Percentiles rank a stretch among this genome's conserved stretches.
Conservation (phyloP, 2,113 vertebrate species). For the Syngnathus floridae region DNA sequence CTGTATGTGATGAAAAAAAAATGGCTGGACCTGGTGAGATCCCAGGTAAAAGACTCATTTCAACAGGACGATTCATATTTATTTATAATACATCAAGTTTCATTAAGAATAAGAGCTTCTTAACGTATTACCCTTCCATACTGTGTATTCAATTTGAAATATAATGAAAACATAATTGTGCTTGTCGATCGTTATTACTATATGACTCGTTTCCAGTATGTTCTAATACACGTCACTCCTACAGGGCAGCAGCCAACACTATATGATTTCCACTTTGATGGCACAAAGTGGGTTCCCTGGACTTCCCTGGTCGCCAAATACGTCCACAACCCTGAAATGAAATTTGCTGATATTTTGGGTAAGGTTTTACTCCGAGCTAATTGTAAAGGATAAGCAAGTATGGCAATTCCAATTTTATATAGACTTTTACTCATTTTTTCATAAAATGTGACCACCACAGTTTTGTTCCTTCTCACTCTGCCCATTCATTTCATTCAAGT, state of each 20-base stretch:
- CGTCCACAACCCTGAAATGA: constrained; percentile 70
- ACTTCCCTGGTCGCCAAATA: constrained; percentile 80
- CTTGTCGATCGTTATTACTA: too few relatives aligned
- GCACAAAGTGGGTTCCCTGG: constrained; percentile 82
- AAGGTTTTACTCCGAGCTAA: constrained; percentile 11
- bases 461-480: background rate
- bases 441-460: background rate
- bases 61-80: background rate
- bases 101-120: background rate
- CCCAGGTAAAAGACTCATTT: constrained; percentile 75
- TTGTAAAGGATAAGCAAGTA: background rate
- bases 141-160: background rate
- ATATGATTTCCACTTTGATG: constrained; percentile 91
- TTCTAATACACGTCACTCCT: constrained; percentile 18
- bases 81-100: background rate
- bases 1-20: constrained; percentile 56
- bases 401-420: background rate
- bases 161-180: background rate
- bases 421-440: background rate
- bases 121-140: too few relatives aligned
- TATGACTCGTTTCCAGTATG: background rate
- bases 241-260: constrained; percentile 83
- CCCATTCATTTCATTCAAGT: background rate
- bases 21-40: constrained; percentile 80
- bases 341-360: constrained; percentile 90